Base-by-base conservation (phyloP, 1,140 invertebrate species). In the Aphis gossypii region DNA sequence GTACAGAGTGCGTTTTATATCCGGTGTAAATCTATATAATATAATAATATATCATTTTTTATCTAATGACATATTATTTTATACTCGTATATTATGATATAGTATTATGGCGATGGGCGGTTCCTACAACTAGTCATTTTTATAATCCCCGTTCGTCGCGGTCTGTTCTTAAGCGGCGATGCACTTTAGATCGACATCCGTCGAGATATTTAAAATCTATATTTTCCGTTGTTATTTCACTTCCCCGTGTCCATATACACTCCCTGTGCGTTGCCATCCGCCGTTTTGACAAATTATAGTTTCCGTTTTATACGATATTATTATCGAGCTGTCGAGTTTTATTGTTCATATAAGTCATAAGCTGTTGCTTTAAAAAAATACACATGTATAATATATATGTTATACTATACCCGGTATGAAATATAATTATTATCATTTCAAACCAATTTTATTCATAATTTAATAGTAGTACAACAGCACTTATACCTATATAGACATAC, bases 211-310 rank as follows among this genome's bases (percentile, higher is more conserved):
- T 20, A n/a, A 30, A n/a, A 76, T 35, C 11, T 18, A n/a, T n/a
- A n/a, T 76, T 6, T 35, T 18, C 7, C 60, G 11, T 25, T 30
- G 56, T 30, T 30, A 30, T 60, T 60, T 60, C 56, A 30, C 25
- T 30, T 8, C 56, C 30, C 9, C 56, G 25, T 25, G 3, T 60
- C 25, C 56, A 60, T 25, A 8, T 23, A 23, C 25, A 30, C 56
- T 30, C 30, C 30, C 30, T 21, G 30, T 1, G 18, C 1, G 30
- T 4, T 30, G 14, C 30, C 30, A 14, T 11, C 20, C 38, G 38
- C 83, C 82, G 23, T 41, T 23, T 41, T 86, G 84, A 86, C 44
- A 86, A 86, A 86, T 86, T 46, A 86, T 46, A 86, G 44, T 86
- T 86, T 86, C 84, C 84, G 84, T 86, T 48, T 48, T 48, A 86